Percentiles rank a stretch among this genome's conserved stretches.
phyloP scores from a whole-genome alignment of 2,797 vertebrate genomes.

The Nasua narica region DNA sequence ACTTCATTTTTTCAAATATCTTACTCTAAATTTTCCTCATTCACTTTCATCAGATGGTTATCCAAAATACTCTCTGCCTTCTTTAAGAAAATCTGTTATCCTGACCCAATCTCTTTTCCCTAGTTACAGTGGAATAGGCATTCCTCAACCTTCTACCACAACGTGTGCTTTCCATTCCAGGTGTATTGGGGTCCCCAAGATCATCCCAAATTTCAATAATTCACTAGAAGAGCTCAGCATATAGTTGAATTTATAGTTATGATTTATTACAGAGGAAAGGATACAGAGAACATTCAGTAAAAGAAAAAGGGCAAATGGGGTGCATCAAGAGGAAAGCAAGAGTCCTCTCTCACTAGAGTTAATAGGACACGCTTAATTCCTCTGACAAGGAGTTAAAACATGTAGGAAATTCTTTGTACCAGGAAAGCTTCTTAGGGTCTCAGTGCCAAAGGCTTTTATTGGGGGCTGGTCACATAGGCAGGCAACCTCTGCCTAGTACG shows the following conservation, averaged over 20 bases:
- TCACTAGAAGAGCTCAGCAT: neutral
- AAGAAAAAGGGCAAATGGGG: neutral
- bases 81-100: neutral
- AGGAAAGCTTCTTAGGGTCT: neutral
- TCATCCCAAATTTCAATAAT: rapidly evolving
- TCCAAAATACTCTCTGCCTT: neutral
- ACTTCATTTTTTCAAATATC: neutral
- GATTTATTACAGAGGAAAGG: neutral
- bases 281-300: neutral
- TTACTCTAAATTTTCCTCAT: neutral
- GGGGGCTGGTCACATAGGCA: rapidly evolving
- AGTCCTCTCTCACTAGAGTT: too few relatives aligned
- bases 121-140: neutral
- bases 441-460: neutral
- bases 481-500: neutral
- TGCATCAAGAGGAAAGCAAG: neutral
- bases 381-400: neutral
- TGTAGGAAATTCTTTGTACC: neutral
- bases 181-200: too few relatives aligned
- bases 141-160: neutral
- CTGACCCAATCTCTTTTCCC: neutral
- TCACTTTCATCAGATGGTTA: neutral
- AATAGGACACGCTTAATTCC: rapidly evolving
- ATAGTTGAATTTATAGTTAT: neutral
- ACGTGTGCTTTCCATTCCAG: neutral